A percentile compares a stretch with the other conserved stretches of the same genome.
These are phyloP conservation scores for Hipposideros armiger DNA, from an alignment of 2,113 vertebrate species.

Conservation along the genomic window DNA sequence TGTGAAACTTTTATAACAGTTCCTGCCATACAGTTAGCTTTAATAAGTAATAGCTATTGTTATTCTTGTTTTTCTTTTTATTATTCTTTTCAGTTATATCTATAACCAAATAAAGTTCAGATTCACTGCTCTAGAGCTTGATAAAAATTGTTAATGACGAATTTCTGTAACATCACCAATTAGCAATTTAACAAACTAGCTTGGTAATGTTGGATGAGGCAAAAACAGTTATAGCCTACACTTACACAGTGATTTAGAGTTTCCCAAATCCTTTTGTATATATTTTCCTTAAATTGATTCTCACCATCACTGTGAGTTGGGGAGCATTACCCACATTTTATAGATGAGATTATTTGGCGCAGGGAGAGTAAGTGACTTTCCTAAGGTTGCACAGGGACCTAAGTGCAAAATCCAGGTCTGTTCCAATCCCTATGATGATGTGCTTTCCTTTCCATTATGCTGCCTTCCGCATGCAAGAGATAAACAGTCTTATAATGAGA, in stretches of 20 bases:
- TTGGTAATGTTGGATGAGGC: not conserved
- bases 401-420: not conserved
- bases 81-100: not conserved
- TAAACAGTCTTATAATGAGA: slow-evolving; percentile 79
- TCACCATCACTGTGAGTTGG: not conserved
- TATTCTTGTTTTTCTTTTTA: not conserved
- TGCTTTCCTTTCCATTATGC: not conserved
- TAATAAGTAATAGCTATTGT: not conserved
- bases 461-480: slow-evolving; percentile 53
- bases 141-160: not conserved
- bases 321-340: not conserved
- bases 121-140: not conserved
- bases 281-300: not conserved
- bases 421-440: not conserved
- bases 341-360: not conserved
- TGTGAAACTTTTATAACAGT: not conserved
- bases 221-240: not conserved
- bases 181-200: not conserved
- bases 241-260: not conserved
- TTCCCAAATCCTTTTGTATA: not conserved
- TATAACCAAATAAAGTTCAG: not conserved
- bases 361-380: not conserved
- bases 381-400: not conserved
- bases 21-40: not conserved
- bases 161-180: slow-evolving; percentile 22